Conservation (phyloP, 2,888 invertebrate species). For the Agrochola lychnidis region DNA sequence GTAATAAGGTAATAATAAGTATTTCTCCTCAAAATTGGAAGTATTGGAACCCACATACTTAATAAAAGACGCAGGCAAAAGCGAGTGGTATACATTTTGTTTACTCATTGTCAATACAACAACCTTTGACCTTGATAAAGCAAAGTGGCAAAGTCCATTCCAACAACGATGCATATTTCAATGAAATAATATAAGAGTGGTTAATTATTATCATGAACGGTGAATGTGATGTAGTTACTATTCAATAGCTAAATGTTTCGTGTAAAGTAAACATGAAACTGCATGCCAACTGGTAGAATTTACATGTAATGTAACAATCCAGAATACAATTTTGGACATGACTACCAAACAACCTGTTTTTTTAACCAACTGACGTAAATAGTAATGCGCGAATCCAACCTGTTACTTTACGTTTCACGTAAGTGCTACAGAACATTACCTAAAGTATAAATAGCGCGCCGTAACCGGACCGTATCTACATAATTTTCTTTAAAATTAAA, state of each 20-base stretch:
- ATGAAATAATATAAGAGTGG: neutral
- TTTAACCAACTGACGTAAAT: conserved; percentile 17
- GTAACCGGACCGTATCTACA: conserved; percentile 1
- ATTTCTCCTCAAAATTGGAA: neutral
- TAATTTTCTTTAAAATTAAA: neutral
- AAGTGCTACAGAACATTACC: neutral
- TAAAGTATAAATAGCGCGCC: conserved; percentile 7
- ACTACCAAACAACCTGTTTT: conserved; percentile 24
- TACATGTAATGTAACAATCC: conserved; percentile 26
- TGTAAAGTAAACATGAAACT: conserved; percentile 1
- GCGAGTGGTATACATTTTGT: conserved; percentile 30
- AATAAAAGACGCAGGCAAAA: neutral
- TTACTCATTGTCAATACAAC: conserved; percentile 44
- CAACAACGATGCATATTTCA: conserved; percentile 24
- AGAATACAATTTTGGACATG: conserved; percentile 7
- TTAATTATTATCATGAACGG: neutral
- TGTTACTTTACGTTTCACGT: conserved; percentile 4
- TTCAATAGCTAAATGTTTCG: neutral
- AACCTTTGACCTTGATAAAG: conserved; percentile 57
- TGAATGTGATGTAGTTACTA: conserved; percentile 6
- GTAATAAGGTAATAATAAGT: neutral
- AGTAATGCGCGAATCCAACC: neutral
- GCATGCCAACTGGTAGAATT: conserved; percentile 17
- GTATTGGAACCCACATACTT: neutral
- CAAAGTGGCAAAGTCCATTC: conserved; percentile 61